Base-by-base conservation (phyloP, 1,140 invertebrate species). In the Anastrepha ludens region DNA sequence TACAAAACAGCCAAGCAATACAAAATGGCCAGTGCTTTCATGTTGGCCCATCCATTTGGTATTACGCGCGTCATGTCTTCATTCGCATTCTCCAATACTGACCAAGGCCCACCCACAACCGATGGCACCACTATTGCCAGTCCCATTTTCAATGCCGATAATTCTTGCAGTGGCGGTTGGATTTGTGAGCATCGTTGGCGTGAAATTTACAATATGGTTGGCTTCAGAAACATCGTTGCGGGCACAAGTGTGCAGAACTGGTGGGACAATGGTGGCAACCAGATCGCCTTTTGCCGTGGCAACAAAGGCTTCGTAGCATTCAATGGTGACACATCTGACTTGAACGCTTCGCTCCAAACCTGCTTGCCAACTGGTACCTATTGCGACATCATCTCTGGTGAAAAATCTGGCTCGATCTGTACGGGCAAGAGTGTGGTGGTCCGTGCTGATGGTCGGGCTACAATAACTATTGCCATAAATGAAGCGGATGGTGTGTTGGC, bases 161-260 rank as follows among this genome's bases (percentile, higher is more conserved):
- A 93, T 3, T 85, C 95, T 93, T 65, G 91, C 93, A 11, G 93
- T 94, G 89, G 89, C 15, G 97, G 97, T 2, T 99, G 97, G 97
- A 94, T 98, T 0, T 99, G 98, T 92, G 98, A 99, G 93, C 98
- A 99, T 93, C 95, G 97, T 41, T 98, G 97, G 97, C 94, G 95
- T 9, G 95, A 97, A 90, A 97, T 98, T 89, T 96, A 95, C 91
- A 97, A 97, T 90, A 98, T 98, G 97, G 96, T 97, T 3, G 93
- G 91, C 1, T 98, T 98, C 93, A 94, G 96, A 74, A 97, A 97
- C 90, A 94, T 94, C 8, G 96, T 95, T 1, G 90, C 91, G 55
- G 94, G 94, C 1, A 94, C 95, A 2, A 78, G 67, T 3, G 78
- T 97, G 0, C 89, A 93, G 20, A 94, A 96, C 88, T 98, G 97